phyloP scores from a whole-genome alignment of 2,888 invertebrate genomes.

The Parthenolecanium corni region DNA sequence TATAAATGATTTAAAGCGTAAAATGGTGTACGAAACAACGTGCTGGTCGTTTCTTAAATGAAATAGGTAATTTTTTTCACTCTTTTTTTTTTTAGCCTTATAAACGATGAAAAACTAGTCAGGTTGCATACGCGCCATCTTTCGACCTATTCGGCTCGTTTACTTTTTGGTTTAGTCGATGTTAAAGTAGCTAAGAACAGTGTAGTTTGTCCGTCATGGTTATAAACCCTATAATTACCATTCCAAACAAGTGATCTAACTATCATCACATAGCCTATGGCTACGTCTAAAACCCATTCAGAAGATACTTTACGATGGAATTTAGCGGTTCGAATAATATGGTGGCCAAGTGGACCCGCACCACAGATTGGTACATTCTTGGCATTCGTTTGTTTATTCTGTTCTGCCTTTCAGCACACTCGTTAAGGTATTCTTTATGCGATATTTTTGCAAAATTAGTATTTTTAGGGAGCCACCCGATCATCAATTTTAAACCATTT shows the following conservation, averaged over 20 bases:
- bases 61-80: not conserved
- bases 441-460: too few relatives aligned
- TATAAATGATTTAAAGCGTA: slow-evolving; percentile 18
- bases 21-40: slow-evolving; percentile 19
- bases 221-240: slow-evolving; percentile 27
- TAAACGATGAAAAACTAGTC: slow-evolving; percentile 26
- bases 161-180: slow-evolving; percentile 17
- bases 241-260: slow-evolving; percentile 28
- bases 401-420: too few relatives aligned
- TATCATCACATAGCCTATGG: slow-evolving; percentile 28
- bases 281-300: slow-evolving; percentile 24
- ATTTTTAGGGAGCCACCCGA: too few relatives aligned
- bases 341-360: not conserved
- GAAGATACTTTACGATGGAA: slow-evolving; percentile 26
- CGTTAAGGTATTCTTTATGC: too few relatives aligned
- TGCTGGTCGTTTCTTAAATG: slow-evolving; percentile 20
- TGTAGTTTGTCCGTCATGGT: slow-evolving; percentile 28
- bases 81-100: not conserved
- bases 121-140: slow-evolving; percentile 26
- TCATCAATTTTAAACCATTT: too few relatives aligned
- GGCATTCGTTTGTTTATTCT: too few relatives aligned
- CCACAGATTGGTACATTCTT: not conserved
- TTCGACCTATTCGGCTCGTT: slow-evolving; percentile 23
- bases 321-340: slow-evolving; percentile 14
- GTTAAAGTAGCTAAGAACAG: slow-evolving; percentile 27